These are phyloP conservation scores for Galaxea fascicularis DNA, from an alignment of 92 coral and sea anemone species.

Conservation along the genomic window DNA sequence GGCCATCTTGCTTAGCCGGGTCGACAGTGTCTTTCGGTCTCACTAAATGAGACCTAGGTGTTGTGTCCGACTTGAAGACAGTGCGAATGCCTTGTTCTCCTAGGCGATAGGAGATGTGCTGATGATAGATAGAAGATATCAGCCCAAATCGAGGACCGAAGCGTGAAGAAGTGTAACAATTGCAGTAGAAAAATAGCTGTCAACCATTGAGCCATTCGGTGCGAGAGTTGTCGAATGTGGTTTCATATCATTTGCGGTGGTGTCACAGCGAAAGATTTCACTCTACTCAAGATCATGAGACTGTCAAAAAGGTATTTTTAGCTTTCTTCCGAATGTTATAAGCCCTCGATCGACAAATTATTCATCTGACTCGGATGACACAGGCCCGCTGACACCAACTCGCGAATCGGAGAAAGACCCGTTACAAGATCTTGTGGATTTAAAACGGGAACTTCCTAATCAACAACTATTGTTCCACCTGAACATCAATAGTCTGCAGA, in stretches of 20 bases:
- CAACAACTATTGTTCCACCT: constrained; percentile 5
- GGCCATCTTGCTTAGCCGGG: too few species aligned
- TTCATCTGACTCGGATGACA: background rate
- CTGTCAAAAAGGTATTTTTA: constrained; percentile 20
- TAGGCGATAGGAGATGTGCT: too few species aligned
- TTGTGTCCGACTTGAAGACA: too few species aligned
- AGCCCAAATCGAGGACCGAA: background rate
- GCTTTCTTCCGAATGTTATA: constrained; percentile 11
- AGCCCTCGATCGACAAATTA: background rate
- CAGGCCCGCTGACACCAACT: constrained; percentile 11
- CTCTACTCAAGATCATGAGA: constrained; percentile 26
- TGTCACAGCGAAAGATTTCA: constrained; percentile 46
- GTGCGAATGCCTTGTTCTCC: too few species aligned
- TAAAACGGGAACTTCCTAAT: constrained; percentile 17
- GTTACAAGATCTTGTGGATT: constrained; percentile 2
- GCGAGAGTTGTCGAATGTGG: constrained; percentile 37
- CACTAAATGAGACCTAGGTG: too few species aligned
- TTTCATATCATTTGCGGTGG: constrained; percentile 40
- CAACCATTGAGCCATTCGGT: constrained; percentile 29
- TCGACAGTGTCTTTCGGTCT: too few species aligned
- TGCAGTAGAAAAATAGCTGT: constrained; percentile 16
- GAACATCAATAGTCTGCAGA: constrained; percentile 47
- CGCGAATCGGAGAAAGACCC: constrained; percentile 22
- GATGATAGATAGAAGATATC: too few species aligned
- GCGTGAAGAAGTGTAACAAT: background rate